Conservation (phyloP, 2,113 vertebrate species). For the Cebus imitator region DNA sequence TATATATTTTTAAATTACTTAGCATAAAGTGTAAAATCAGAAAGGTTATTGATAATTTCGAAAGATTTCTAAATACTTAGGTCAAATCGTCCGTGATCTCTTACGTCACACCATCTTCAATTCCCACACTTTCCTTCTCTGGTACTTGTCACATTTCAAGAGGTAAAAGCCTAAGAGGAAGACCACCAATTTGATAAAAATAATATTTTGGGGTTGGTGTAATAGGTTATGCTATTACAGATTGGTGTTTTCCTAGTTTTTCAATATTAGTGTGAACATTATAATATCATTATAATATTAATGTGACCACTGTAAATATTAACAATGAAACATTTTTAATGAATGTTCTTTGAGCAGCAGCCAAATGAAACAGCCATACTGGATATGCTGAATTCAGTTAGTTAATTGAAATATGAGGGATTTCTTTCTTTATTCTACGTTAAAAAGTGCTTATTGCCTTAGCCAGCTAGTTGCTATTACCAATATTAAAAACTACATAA, state of each 20-base stretch:
- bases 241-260: slow-evolving; percentile 26
- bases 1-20: neutral
- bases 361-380: slow-evolving; percentile 6
- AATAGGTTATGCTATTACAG: slow-evolving; percentile 6
- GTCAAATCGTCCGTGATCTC: neutral
- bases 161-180: neutral
- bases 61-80: neutral
- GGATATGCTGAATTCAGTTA: neutral
- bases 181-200: neutral
- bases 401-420: slow-evolving; percentile 69
- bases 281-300: slow-evolving; percentile 21
- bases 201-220: neutral
- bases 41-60: neutral
- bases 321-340: slow-evolving; percentile 40
- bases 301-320: slow-evolving; percentile 56
- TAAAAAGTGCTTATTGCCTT: slow-evolving; percentile 65
- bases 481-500: slow-evolving; percentile 73
- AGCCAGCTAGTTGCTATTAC: slow-evolving; percentile 62
- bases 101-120: neutral
- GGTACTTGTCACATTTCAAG: neutral
- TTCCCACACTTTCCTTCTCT: neutral
- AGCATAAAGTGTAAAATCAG: neutral
- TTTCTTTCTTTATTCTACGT: slow-evolving; percentile 64
- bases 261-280: slow-evolving; percentile 4
- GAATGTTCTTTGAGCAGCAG: slow-evolving; percentile 32